These are phyloP conservation scores for Conger conger DNA, from an alignment of 2,113 vertebrate genomes.

Conservation along the genomic window DNA sequence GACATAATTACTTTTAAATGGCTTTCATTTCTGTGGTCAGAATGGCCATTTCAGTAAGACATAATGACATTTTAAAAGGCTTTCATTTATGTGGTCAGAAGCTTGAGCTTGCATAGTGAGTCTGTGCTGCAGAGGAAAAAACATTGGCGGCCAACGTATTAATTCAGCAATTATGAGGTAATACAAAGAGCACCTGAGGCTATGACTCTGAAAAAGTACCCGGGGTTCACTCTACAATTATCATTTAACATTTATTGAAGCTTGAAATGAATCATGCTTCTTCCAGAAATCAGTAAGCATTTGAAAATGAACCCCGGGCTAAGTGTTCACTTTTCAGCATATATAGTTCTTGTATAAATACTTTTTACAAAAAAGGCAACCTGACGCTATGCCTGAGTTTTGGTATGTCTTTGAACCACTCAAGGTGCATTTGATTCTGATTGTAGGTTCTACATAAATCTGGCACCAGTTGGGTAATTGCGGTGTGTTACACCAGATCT, in stretches of 20 bases:
- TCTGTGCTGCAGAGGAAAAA: not conserved
- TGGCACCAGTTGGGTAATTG: not conserved
- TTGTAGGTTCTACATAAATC: not conserved
- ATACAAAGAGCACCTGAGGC: not conserved
- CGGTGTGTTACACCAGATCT: too few relatives aligned
- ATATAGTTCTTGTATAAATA: not conserved
- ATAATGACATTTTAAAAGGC: not conserved
- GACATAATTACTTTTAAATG: not conserved
- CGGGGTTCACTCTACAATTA: slow-evolving; percentile 1
- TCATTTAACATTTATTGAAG: not conserved
- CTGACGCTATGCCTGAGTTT: not conserved
- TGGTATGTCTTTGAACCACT: not conserved
- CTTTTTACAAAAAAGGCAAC: not conserved
- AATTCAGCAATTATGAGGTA: slow-evolving; percentile 1
- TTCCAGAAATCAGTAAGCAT: not conserved
- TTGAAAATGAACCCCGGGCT: not conserved
- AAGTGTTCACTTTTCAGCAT: not conserved
- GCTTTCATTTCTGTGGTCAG: not conserved
- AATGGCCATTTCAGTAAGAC: not conserved
- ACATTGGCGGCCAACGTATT: not conserved
- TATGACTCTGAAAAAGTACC: not conserved
- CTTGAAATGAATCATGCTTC: slow-evolving; percentile 1
- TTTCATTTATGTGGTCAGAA: slow-evolving; percentile 6
- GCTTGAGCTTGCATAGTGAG: not conserved
- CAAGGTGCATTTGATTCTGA: not conserved